Evolutionary conservation across 2,113 vertebrate species (phyloP), one percentile per base, ranked within the genome.

Genomic region (Hoplias malabaricus): DNA sequence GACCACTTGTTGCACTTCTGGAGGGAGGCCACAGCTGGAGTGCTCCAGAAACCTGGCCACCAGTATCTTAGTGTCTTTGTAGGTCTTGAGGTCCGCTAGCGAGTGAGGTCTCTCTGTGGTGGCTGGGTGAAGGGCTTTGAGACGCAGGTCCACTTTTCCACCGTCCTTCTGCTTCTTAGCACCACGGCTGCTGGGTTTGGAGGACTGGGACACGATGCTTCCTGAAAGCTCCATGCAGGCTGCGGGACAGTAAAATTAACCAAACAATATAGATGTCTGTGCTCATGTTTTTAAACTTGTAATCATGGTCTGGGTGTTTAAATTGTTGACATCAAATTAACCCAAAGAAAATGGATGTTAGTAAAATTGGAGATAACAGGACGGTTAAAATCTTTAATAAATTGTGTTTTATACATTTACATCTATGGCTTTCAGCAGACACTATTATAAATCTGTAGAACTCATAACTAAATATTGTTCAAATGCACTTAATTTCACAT

Each of bases 1-100:
- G 83, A 96, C 94, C 65, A 96, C 94, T 0, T 97, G 96, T 85
- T 92, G 94, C 63, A 96, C 95, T 86, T 98, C 96, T 0, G 94
- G 90, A 79, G 96, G 93, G 66, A 97, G 92, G 85, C 91, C 91
- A 84, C 95, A 92, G 89, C 94, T 94, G 0, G 97, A 94, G 75
- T 97, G 95, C 89, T 98, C 96, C 91, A 98, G 90, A 85, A 99
- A 97, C 69, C 96, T 98, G 40, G 96, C 95, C 91, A 97, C 97
- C 88, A 98, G 84, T 63, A 97, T 94, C 89, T 96, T 96, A 74
- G 95, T 93, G 90, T 98, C 96, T 83, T 95, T 93, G 79, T 95
- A 96, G 85, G 95, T 91, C 87, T 95, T 94, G 57, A 98, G 94
- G 90, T 98, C 96, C 75, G 93, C 95, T 77, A 96, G 83, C 1